These are phyloP conservation scores for Ptychobarbus kaznakovi DNA, from an alignment of 2,797 vertebrate genomes.

Conservation along the genomic window DNA sequence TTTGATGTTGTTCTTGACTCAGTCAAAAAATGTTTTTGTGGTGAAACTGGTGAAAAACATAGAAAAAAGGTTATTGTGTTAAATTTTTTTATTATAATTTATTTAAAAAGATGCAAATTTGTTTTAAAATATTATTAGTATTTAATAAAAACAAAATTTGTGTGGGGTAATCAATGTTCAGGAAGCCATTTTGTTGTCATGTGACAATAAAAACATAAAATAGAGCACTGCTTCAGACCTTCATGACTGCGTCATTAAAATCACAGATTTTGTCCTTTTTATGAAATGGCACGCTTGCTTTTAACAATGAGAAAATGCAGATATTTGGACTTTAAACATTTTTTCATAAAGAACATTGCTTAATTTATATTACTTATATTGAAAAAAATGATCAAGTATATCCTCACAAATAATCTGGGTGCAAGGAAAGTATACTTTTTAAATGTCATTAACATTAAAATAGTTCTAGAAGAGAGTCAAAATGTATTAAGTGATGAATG, in stretches of 20 bases:
- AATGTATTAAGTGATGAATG: not conserved
- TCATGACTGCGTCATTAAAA: not conserved
- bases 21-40: not conserved
- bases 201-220: conserved; percentile 12
- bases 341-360: not conserved
- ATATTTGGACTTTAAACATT: not conserved
- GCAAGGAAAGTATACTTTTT: not conserved
- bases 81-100: not conserved
- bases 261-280: not conserved
- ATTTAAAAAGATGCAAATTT: not conserved
- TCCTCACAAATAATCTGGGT: not conserved
- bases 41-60: not conserved
- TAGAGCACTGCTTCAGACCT: not conserved
- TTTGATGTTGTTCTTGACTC: not conserved
- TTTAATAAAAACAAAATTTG: not conserved
- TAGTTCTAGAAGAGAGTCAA: not conserved
- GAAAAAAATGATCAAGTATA: not conserved
- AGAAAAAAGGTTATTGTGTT: not conserved
- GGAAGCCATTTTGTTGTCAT: conserved; percentile 26
- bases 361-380: not conserved
- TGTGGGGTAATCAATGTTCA: not conserved
- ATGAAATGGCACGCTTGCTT: not conserved
- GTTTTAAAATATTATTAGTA: not conserved
- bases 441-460: not conserved
- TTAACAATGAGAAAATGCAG: not conserved